Percentiles rank a stretch among this genome's conserved stretches.
These are phyloP conservation scores for Caracal caracal DNA, from an alignment of 2,113 vertebrate genomes.

Conservation along the genomic window DNA sequence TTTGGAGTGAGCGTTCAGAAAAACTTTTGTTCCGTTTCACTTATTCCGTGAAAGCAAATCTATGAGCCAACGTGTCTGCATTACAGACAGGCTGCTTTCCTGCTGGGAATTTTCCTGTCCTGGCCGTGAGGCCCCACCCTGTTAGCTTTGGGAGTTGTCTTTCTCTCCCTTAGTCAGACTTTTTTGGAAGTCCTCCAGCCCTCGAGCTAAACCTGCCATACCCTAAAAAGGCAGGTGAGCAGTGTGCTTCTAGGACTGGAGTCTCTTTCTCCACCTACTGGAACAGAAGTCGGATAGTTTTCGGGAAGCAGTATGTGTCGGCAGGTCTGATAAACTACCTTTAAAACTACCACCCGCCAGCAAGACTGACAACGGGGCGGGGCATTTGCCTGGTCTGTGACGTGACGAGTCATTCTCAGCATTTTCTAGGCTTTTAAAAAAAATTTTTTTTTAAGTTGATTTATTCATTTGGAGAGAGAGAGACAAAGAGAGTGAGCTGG, in stretches of 20 bases:
- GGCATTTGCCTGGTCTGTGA: background rate
- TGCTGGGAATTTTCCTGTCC: slow-evolving; percentile 82
- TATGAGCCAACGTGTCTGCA: slow-evolving; percentile 71
- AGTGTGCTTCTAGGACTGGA: slow-evolving; percentile 63
- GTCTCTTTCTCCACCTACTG: slow-evolving; percentile 59
- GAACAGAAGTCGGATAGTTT: slow-evolving; percentile 22
- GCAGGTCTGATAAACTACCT: background rate
- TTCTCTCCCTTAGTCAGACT: slow-evolving; percentile 83
- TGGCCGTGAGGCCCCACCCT: slow-evolving; percentile 79
- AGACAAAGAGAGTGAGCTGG: no score
- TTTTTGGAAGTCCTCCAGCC: slow-evolving; percentile 81
- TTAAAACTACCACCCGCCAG: background rate
- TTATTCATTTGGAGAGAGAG: no score
- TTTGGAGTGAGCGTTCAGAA: slow-evolving; percentile 32
- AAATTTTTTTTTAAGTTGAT: no score
- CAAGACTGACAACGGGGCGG: background rate
- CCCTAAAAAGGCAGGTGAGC: slow-evolving; percentile 77
- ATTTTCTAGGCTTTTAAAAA: slow-evolving; percentile 55
- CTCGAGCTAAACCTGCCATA: slow-evolving; percentile 81
- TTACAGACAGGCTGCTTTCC: slow-evolving; percentile 73
- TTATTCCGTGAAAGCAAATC: slow-evolving; percentile 77
- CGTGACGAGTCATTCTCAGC: slow-evolving; percentile 22
- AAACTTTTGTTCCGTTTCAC: slow-evolving; percentile 54
- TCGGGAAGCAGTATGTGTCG: slow-evolving; percentile 25
- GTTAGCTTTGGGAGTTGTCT: slow-evolving; percentile 83